Conservation (phyloP, 2,888 invertebrate genomes). For the Celastrina argiolus region DNA sequence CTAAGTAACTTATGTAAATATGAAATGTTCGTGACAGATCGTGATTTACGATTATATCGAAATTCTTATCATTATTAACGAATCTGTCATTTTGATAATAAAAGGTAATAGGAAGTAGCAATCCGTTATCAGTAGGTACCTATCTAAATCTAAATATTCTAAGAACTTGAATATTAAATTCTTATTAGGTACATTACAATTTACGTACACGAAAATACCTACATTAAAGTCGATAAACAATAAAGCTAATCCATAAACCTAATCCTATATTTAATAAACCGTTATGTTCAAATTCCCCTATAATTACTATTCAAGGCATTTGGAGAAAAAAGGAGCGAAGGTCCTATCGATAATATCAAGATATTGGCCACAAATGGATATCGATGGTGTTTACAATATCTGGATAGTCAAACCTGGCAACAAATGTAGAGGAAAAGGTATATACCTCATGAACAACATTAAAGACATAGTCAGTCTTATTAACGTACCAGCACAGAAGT, state of each 20-base stretch:
- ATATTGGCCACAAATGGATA: slow-evolving; percentile 88
- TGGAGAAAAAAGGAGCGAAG: slow-evolving; percentile 76
- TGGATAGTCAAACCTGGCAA: slow-evolving; percentile 98
- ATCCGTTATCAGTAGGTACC: no score
- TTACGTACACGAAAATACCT: background rate
- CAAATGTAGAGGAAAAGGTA: slow-evolving; percentile 94
- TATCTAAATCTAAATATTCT: background rate
- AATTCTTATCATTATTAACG: background rate
- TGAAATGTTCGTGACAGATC: background rate
- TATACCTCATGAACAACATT: slow-evolving; percentile 89
- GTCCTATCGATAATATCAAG: slow-evolving; percentile 81
- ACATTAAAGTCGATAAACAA: background rate
- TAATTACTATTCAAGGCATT: slow-evolving; percentile 49
- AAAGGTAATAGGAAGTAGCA: no score
- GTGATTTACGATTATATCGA: background rate
- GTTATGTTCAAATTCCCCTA: background rate
- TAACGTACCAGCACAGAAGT: slow-evolving; percentile 82
- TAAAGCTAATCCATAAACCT: background rate
- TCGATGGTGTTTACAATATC: slow-evolving; percentile 91
- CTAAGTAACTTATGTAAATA: no score
- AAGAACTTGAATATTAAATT: background rate
- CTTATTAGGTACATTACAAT: background rate
- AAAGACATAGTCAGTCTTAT: slow-evolving; percentile 88
- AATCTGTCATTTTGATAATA: no score
- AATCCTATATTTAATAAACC: background rate